These are phyloP conservation scores for Bilobella aurantiaca DNA, from an alignment of 1,140 invertebrate species.

Conservation along the genomic window DNA sequence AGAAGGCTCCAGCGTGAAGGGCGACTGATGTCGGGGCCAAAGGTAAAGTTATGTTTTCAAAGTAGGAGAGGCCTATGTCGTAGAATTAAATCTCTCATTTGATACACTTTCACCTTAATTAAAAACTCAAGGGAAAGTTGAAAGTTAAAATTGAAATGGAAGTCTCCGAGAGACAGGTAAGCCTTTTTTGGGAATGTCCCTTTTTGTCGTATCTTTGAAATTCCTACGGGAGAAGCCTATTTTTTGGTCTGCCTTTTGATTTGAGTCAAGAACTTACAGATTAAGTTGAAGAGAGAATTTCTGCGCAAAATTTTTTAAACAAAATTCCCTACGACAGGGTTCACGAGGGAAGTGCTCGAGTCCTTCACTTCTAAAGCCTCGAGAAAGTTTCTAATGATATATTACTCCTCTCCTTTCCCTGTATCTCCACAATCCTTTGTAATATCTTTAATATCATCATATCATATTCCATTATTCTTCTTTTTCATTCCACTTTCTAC, in stretches of 20 bases:
- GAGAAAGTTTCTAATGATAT: conserved; percentile 27
- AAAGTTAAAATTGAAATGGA: too few species aligned
- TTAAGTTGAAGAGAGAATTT: too few species aligned
- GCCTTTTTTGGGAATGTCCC: too few species aligned
- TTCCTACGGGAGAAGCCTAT: too few species aligned
- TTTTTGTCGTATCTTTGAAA: too few species aligned
- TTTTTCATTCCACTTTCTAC: neutral
- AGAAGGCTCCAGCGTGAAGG: neutral
- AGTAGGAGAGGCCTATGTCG: neutral
- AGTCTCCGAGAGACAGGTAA: too few species aligned
- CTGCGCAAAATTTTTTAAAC: too few species aligned
- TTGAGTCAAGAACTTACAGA: too few species aligned
- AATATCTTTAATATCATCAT: conserved; percentile 12
- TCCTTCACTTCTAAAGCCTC: conserved; percentile 6
- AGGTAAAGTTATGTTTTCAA: neutral
- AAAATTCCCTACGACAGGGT: neutral
- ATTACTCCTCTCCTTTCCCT: conserved; percentile 13
- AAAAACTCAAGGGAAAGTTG: too few species aligned
- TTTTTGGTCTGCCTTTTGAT: too few species aligned
- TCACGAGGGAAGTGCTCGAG: neutral
- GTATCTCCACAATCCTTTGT: conserved; percentile 7
- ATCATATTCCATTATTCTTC: conserved; percentile 14
- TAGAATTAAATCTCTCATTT: neutral
- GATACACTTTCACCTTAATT: too few species aligned
- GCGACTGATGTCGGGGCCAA: too few species aligned